Evolutionary conservation across 2,888 invertebrate species (phyloP).

Genomic region (Carpatolechia fugitivella): DNA sequence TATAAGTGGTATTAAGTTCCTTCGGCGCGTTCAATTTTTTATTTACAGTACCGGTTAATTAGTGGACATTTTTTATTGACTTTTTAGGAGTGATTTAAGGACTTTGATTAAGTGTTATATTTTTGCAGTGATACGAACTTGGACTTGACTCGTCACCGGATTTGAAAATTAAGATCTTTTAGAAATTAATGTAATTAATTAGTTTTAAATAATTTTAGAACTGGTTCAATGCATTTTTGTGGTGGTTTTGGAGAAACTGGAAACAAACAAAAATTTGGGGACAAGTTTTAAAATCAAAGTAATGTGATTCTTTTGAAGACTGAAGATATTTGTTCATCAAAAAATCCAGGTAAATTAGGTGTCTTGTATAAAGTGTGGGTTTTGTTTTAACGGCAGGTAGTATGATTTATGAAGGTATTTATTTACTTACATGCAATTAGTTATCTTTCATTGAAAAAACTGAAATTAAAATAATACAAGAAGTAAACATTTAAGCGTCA

Average conservation of each 20-base stretch:
- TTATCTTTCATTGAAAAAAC: no score
- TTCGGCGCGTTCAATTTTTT: conserved; percentile 53
- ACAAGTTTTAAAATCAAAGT: conserved; percentile 31
- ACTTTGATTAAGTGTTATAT: conserved; percentile 37
- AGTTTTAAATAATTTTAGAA: conserved; percentile 40
- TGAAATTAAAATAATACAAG: no score
- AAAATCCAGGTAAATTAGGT: conserved; percentile 34
- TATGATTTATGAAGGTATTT: no score
- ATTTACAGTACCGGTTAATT: conserved; percentile 43
- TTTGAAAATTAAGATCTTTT: conserved; percentile 20
- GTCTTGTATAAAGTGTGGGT: conserved; percentile 19
- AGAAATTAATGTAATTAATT: conserved; percentile 36
- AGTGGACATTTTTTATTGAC: conserved; percentile 48
- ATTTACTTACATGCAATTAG: no score
- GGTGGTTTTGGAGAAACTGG: conserved; percentile 35
- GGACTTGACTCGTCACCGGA: conserved; percentile 22
- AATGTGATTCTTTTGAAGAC: conserved; percentile 27
- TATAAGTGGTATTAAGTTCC: conserved; percentile 78
- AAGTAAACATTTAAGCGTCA: no score
- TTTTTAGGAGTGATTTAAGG: conserved; percentile 41
- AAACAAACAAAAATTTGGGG: conserved; percentile 6
- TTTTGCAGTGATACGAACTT: conserved; percentile 47
- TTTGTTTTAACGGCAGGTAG: conserved; percentile 11
- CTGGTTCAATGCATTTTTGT: conserved; percentile 43
- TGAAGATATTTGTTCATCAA: conserved; percentile 34